These are phyloP conservation scores for Stegana nigrithorax DNA, from an alignment of 2,888 invertebrate genomes.

Conservation along the genomic window DNA sequence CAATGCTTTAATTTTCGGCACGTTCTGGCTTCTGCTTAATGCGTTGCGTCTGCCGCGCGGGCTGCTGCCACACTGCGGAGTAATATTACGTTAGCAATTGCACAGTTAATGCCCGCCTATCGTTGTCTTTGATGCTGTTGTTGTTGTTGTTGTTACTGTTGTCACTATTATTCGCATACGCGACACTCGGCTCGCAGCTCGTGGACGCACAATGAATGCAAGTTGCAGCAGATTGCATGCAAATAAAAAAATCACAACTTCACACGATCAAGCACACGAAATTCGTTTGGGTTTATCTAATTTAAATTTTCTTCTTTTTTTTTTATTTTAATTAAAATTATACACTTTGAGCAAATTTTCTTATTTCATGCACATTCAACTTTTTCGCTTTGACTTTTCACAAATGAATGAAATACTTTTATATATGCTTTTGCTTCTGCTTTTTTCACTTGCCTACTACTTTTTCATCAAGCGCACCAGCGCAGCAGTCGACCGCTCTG, in stretches of 20 bases:
- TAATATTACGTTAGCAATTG: too few species aligned
- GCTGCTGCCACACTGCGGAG: too few species aligned
- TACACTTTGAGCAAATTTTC: slow-evolving; percentile 8
- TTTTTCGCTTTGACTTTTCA: slow-evolving; percentile 1
- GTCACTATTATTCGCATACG: not conserved
- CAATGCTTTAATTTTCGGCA: slow-evolving; percentile 59
- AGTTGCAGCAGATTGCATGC: too few species aligned
- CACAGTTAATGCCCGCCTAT: too few species aligned
- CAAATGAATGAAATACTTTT: slow-evolving; percentile 20
- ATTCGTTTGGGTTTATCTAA: not conserved
- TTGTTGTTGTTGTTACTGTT: not conserved
- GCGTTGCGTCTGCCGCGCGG: slow-evolving; percentile 26
- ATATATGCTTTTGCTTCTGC: not conserved
- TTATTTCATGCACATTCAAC: not conserved
- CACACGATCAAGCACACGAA: not conserved
- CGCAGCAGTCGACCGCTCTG: slow-evolving; percentile 62
- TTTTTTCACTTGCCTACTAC: not conserved
- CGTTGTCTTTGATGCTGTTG: not conserved
- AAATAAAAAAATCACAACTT: too few species aligned
- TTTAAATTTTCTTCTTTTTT: not conserved
- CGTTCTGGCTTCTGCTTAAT: too few species aligned
- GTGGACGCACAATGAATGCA: too few species aligned
- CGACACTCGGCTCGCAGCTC: not conserved
- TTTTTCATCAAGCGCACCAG: slow-evolving; percentile 30
- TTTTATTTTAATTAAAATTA: not conserved